A percentile compares a stretch with the other conserved stretches of the same genome.
Conservation (phyloP, 2,797 vertebrate genomes). For the Limnodromus scolopaceus region DNA sequence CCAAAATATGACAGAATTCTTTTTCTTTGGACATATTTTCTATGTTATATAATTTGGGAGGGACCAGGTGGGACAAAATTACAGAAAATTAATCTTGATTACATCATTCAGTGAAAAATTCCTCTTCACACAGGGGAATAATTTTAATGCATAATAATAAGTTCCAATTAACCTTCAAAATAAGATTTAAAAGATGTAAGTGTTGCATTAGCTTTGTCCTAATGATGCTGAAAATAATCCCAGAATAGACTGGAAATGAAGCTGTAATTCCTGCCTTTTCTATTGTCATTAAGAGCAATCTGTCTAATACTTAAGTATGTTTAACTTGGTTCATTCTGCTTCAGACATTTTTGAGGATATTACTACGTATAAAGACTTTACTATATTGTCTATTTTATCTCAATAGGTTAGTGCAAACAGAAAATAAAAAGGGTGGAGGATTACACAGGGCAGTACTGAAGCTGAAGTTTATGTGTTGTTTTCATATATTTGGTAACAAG, state of each 20-base stretch:
- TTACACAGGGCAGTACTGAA: not conserved
- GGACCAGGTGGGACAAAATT: not conserved
- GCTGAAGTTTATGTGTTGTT: not conserved
- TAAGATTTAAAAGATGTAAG: slow-evolving; percentile 6
- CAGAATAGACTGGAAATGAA: not conserved
- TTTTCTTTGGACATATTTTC: not conserved
- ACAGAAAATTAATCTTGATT: slow-evolving; percentile 1
- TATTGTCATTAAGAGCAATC: not conserved
- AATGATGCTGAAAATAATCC: not conserved
- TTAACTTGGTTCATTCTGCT: not conserved
- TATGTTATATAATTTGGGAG: not conserved
- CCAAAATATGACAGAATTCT: not conserved
- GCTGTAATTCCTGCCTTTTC: not conserved
- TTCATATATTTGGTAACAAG: not conserved
- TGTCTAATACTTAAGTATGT: not conserved
- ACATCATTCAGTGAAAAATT: slow-evolving; percentile 6
- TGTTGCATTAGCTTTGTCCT: not conserved
- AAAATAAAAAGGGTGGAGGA: not conserved
- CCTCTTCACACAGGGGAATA: not conserved
- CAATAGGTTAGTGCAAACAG: not conserved
- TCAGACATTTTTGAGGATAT: not conserved
- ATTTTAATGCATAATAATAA: not conserved
- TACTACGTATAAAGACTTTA: not conserved
- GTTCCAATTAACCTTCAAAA: slow-evolving; percentile 40
- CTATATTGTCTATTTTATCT: not conserved